Conservation (phyloP, 2,888 invertebrate species). For the Nebria salina region DNA sequence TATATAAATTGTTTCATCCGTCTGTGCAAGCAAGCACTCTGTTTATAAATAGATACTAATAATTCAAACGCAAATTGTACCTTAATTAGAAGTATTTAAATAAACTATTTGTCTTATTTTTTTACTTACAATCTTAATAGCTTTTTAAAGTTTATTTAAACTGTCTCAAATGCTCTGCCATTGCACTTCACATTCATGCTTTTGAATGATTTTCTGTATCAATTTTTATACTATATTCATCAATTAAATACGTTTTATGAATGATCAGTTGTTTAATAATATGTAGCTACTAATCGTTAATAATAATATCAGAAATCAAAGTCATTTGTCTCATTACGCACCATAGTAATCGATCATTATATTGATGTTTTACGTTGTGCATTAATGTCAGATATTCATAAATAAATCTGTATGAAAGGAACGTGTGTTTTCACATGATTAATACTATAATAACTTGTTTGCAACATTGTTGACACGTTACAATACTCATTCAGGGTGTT, state of each 20-base stretch:
- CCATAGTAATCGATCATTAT: constrained; percentile 32
- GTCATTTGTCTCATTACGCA: constrained; percentile 36
- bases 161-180: not conserved
- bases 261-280: not conserved
- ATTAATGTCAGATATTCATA: constrained; percentile 41
- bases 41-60: constrained; percentile 43
- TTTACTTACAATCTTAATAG: not conserved
- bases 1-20: constrained; percentile 46
- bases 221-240: too few relatives aligned
- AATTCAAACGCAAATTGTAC: constrained; percentile 39
- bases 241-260: too few relatives aligned
- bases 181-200: too few relatives aligned
- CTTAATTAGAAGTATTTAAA: constrained; percentile 38
- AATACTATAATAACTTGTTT: constrained; percentile 42
- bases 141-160: not conserved
- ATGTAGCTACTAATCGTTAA: constrained; percentile 26
- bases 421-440: constrained; percentile 42
- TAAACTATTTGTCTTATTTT: constrained; percentile 4
- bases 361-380: constrained; percentile 40
- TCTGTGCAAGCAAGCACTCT: constrained; percentile 19
- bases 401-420: constrained; percentile 33
- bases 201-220: too few relatives aligned
- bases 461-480: constrained; percentile 37
- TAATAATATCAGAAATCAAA: constrained; percentile 34
- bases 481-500: constrained; percentile 20